Base-by-base conservation (phyloP, 2,888 invertebrate genomes). In the Syrista parreyssii region DNA sequence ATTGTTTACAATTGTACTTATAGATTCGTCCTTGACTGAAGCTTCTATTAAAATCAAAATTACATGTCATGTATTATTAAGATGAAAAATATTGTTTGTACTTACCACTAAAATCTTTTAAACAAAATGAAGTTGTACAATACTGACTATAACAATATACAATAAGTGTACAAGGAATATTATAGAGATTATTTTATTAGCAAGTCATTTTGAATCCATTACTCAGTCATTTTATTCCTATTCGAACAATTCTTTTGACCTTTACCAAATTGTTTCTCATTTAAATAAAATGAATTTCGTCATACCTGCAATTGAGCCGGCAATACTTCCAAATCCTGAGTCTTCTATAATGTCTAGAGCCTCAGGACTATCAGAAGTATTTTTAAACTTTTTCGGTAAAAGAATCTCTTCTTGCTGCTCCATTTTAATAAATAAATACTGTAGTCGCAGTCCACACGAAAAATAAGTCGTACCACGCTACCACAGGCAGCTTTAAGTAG, bases 311-410 rank as follows among this genome's bases (percentile, higher is more conserved):
- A 78, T n/a, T 34, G 82, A 79, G 33, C 80, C 82, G 33, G 82
- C 80, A 71, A 82, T 84, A 55, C 84, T 84, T 0, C 81, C 79
- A 72, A 83, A 84, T 4, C 84, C 84, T 3, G 83, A 84, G 75
- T 84, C 84, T 55, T 84, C 83, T 32, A 76, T 78, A n/a, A 79
- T 36, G 15, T 80, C 81, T 36, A 82, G 75, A 31, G 75, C 79
- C n/a, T 84, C 82, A 12, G 80, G 76, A 72, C 33, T 34, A 73
- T 78, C 68, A 2, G 74, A 4, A 31, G 23, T 74, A 76, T 78
- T 80, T 12, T 75, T 68, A 12, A 11, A 34, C 36, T 36, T 1
- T 33, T 80, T 55, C 55, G 55, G 9, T 55, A 23, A 55, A 9
- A 9, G 23, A 55, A 55, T 23, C 23, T 23, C 9, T 23, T 9